Evolutionary conservation across 2,888 invertebrate genomes (phyloP), one percentile per base, ranked within the genome.

Genomic region (Platerodrilus igneus): DNA sequence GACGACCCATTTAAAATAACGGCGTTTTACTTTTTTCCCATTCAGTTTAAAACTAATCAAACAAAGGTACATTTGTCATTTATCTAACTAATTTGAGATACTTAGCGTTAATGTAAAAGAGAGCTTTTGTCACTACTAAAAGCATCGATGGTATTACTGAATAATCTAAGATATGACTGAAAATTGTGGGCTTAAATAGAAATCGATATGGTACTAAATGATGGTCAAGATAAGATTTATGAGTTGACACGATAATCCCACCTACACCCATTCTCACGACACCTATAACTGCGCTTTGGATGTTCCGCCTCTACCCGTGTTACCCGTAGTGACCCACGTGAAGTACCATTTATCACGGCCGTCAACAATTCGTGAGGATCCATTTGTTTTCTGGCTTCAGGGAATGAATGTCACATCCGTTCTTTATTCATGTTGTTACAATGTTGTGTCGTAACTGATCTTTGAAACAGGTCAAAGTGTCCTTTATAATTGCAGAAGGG

Each of bases 201-300:
- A 26, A 26, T 22, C 15, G 23, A 22, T 23, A 6, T 23, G 23
- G 23, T 33, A 22, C 14, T 3, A 31, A 21, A 34, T 17, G 33
- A 43, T 39, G 25, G 34, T 34, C 36, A 27, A 45, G 37, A 45
- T 45, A 36, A 40, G 36, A 41, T 45, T 41, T 45, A 37, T 37
- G 37, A 46, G 46, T 38, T 41, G 41, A 50, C 56, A 51, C 54
- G 52, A n/a, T 52, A 56, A 52, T 46, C 45, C 43, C 51, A 52
- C 58, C 56, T 48, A 57, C 58, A 45, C 50, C 29, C 27, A 45
- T 58, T 58, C 58, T 58, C 58, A 58, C 58, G 56, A 52, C 56
- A 51, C 54, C 52, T 48, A 47, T 51, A 51, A 47, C 47, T 47
- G 48, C 50, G 47, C 48, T 52, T 54, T 51, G 48, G 50, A 50